These are phyloP conservation scores for Gryllus bimaculatus DNA, from an alignment of 1,140 invertebrate species.

Conservation along the genomic window DNA sequence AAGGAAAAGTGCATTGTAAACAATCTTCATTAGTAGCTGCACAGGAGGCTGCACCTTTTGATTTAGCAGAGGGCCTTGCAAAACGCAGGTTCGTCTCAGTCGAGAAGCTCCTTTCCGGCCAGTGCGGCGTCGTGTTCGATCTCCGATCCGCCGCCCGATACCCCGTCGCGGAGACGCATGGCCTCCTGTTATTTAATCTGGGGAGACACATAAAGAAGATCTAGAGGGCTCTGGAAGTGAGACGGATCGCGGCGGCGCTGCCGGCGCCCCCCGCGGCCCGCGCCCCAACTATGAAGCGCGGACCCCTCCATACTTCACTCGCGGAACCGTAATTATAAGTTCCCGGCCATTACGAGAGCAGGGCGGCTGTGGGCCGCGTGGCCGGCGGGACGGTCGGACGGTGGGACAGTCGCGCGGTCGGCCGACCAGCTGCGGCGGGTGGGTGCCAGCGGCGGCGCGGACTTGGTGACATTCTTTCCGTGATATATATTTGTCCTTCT, in stretches of 20 bases:
- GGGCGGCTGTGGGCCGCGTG: no score
- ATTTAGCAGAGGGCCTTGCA: no score
- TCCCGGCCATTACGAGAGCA: neutral
- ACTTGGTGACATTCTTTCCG: neutral
- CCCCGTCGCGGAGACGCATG: neutral
- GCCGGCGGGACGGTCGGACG: no score
- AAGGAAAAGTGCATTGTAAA: no score
- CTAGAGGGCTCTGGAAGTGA: neutral
- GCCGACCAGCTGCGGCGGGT: no score
- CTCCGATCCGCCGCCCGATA: neutral
- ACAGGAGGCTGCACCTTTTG: no score
- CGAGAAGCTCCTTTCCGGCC: no score
- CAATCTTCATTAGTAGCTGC: no score
- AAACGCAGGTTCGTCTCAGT: no score
- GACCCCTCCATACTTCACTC: neutral
- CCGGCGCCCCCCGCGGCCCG: no score
- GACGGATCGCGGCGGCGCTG: neutral
- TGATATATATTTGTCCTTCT: conserved; percentile 5
- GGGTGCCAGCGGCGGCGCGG: neutral
- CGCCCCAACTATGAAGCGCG: neutral
- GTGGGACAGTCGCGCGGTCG: no score
- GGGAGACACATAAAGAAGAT: conserved; percentile 1
- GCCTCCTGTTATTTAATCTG: conserved; percentile 4
- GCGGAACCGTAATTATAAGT: neutral
- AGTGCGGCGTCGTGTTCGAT: neutral